Evolutionary conservation across 2,797 vertebrate species (phyloP).

Genomic region (Crax fasciolata): DNA sequence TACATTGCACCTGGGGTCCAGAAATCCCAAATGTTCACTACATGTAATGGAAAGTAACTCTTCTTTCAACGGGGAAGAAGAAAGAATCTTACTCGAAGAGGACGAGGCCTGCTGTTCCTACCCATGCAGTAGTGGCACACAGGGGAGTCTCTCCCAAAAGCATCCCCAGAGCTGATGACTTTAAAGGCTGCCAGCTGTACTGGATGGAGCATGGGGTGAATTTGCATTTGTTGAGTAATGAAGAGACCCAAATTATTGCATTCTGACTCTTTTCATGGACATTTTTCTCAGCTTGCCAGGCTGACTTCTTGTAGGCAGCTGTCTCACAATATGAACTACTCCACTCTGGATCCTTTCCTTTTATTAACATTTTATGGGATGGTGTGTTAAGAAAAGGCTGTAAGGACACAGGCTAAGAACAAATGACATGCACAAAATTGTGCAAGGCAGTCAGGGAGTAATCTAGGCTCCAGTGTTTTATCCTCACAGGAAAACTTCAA

Average conservation of each 20-base stretch:
- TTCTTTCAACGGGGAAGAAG: neutral
- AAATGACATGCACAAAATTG: neutral
- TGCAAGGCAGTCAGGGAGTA: neutral
- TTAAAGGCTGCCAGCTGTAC: neutral
- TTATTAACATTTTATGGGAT: neutral
- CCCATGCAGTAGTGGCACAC: accelerated
- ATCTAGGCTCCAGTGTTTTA: neutral
- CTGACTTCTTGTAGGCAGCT: neutral
- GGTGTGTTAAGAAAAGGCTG: neutral
- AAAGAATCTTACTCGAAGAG: neutral
- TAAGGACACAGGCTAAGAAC: neutral
- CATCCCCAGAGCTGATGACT: neutral
- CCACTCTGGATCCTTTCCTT: neutral
- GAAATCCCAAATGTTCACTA: neutral
- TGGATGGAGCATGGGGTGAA: neutral
- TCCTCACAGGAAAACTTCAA: neutral
- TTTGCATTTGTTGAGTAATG: neutral
- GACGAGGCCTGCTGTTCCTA: neutral
- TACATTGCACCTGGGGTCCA: neutral
- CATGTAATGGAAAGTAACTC: neutral
- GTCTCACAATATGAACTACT: neutral
- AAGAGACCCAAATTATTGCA: neutral
- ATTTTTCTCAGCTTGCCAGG: neutral
- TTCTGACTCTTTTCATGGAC: neutral
- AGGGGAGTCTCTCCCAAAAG: neutral